Conservation (phyloP, 2,888 invertebrate genomes). For the Arctia plantaginis region DNA sequence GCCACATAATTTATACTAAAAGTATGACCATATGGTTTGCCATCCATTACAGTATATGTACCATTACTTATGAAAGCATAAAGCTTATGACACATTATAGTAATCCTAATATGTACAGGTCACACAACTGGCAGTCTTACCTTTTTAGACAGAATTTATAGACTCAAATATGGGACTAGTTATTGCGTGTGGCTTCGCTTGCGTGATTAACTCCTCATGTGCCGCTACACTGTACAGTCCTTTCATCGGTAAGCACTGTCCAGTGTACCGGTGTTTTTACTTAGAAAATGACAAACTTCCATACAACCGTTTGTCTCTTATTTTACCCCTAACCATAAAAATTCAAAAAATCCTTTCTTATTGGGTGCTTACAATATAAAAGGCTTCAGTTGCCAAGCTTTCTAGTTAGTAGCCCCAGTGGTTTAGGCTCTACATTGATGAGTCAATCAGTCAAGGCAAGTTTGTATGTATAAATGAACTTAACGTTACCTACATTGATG, state of each 20-base stretch:
- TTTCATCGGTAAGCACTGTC: too few relatives aligned
- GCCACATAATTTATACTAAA: constrained; percentile 25
- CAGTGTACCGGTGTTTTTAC: too few relatives aligned
- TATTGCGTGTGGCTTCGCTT: background rate
- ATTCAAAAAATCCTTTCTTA: too few relatives aligned
- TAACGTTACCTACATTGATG: constrained; percentile 32
- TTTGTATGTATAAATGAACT: background rate
- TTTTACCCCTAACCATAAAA: background rate
- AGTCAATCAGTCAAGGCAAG: background rate
- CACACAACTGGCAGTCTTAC: constrained; percentile 42
- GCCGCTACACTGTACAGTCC: too few relatives aligned
- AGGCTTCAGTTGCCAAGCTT: background rate
- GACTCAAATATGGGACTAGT: constrained; percentile 56
- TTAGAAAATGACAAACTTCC: too few relatives aligned
- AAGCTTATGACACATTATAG: constrained; percentile 49
- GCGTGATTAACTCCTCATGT: too few relatives aligned
- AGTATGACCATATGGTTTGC: constrained; percentile 45
- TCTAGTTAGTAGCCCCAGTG: background rate
- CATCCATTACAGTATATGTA: constrained; percentile 30
- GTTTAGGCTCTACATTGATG: background rate
- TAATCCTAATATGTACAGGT: constrained; percentile 57
- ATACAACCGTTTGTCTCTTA: background rate
- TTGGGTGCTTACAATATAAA: too few relatives aligned
- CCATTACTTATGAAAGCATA: constrained; percentile 46
- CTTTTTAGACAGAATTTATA: constrained; percentile 58